These are phyloP conservation scores for Beris chalybata DNA, from an alignment of 2,888 invertebrate species.

Conservation along the genomic window DNA sequence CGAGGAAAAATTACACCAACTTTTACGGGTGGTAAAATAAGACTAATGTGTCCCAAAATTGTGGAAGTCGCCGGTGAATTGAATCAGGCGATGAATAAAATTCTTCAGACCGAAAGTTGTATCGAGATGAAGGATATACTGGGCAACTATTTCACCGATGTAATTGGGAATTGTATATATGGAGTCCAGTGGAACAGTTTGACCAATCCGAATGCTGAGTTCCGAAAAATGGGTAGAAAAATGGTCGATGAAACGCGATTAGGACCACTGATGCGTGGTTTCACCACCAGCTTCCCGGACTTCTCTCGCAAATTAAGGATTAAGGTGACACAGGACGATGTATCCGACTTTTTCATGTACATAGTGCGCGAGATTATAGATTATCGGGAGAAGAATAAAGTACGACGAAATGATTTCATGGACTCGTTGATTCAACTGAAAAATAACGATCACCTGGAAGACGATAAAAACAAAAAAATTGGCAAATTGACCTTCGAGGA, in stretches of 20 bases:
- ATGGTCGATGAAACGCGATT: constrained; percentile 24
- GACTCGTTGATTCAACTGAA: constrained; percentile 59
- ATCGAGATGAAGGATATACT: constrained; percentile 54
- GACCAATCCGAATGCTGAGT: constrained; percentile 51
- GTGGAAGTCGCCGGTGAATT: constrained; percentile 38
- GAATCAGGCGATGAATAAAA: constrained; percentile 39
- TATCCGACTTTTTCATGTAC: constrained; percentile 46
- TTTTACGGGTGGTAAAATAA: constrained; percentile 58
- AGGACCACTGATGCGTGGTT: background rate
- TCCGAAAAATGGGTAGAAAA: constrained; percentile 45
- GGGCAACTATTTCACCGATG: constrained; percentile 58
- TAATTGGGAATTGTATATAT: constrained; percentile 58
- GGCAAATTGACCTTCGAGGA: constrained; percentile 54
- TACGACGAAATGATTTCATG: constrained; percentile 58
- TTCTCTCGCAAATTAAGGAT: constrained; percentile 28
- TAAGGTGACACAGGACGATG: constrained; percentile 43
- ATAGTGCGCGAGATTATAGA: constrained; percentile 53
- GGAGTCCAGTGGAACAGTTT: constrained; percentile 58
- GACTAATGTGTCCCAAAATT: constrained; percentile 49
- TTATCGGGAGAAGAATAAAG: constrained; percentile 49
- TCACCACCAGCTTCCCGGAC: background rate
- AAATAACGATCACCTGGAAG: constrained; percentile 18
- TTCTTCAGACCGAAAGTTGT: constrained; percentile 37
- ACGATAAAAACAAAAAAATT: background rate
- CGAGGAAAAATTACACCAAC: constrained; percentile 57